These are phyloP conservation scores for Rhabdomys pumilio DNA, from an alignment of 2,797 vertebrate species.

Conservation along the genomic window DNA sequence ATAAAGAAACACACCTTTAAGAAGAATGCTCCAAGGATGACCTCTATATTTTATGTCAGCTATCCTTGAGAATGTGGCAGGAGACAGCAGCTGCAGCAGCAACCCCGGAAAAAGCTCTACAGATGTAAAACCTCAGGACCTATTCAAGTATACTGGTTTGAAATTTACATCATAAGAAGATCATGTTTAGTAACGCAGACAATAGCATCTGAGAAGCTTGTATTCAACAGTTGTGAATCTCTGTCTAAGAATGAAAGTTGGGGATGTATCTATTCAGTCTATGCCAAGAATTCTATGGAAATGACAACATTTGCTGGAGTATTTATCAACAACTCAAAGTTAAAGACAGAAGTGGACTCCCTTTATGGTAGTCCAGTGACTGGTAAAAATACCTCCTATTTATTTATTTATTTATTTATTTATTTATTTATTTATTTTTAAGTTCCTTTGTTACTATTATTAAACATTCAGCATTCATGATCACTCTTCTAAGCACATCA, in stretches of 20 bases:
- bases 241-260: slow-evolving; percentile 37
- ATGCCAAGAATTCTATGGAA: background rate
- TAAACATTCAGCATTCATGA: background rate
- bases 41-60: background rate
- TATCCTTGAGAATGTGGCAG: background rate
- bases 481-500: background rate
- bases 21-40: background rate
- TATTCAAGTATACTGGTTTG: background rate
- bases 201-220: background rate
- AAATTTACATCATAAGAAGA: background rate
- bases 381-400: background rate
- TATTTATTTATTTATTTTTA: background rate
- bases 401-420: background rate
- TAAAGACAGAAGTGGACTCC: background rate
- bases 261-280: background rate
- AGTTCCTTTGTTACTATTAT: background rate
- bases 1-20: background rate
- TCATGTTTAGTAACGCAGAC: background rate
- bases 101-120: background rate
- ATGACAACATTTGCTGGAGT: background rate
- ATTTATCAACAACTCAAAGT: background rate
- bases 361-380: background rate
- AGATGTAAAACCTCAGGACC: background rate
- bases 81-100: background rate
- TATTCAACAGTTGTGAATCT: slow-evolving; percentile 21